Conservation (phyloP, 2,888 invertebrate species). For the Tuberolachnus salignus region DNA sequence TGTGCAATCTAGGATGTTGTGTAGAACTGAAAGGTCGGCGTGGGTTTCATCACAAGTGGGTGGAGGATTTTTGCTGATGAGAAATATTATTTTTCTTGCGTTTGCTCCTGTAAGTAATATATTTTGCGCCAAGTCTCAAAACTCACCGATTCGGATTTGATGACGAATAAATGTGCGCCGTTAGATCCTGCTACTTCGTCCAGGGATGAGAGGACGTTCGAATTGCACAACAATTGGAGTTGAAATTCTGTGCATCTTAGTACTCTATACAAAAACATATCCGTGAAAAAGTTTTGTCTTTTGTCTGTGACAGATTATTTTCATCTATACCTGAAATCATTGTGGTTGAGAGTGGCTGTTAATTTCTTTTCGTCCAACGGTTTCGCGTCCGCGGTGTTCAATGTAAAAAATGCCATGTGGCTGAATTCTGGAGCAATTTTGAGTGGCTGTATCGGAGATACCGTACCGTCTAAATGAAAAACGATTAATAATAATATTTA, state of each 20-base stretch:
- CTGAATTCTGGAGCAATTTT: slow-evolving; percentile 17
- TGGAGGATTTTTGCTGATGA: neutral
- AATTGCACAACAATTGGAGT: slow-evolving; percentile 23
- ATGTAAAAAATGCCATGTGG: neutral
- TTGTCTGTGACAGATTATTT: neutral
- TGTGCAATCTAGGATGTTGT: too few relatives aligned
- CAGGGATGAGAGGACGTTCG: neutral
- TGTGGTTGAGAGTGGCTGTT: neutral
- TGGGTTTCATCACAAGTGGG: neutral
- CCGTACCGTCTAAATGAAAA: slow-evolving; percentile 7
- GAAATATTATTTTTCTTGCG: neutral
- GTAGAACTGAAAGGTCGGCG: neutral
- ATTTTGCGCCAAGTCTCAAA: neutral
- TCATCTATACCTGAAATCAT: neutral
- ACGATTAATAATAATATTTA: too few relatives aligned
- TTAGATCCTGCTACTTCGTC: neutral
- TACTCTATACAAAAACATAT: neutral
- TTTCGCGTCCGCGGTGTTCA: neutral
- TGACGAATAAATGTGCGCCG: neutral
- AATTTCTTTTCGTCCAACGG: neutral
- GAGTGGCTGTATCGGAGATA: neutral
- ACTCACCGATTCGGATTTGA: slow-evolving; percentile 24
- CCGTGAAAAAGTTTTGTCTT: neutral
- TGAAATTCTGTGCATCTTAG: neutral
- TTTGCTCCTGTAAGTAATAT: too few relatives aligned